Percentiles rank a stretch among this genome's conserved stretches.
Evolutionary conservation across 1,140 invertebrate genomes (phyloP).

Genomic region (Frieseomelitta varia): DNA sequence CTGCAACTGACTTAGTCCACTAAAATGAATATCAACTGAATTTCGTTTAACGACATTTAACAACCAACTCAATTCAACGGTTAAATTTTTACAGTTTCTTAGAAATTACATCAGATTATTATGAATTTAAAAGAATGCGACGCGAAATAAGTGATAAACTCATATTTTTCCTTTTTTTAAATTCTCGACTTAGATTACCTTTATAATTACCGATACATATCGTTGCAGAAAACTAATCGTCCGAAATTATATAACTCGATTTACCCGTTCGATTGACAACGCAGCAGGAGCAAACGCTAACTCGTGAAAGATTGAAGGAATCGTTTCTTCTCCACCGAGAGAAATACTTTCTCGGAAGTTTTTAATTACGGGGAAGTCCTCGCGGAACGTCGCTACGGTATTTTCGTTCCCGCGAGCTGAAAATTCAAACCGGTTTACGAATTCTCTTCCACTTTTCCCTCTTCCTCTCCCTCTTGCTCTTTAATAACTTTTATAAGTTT

Average conservation of each 20-base stretch:
- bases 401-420: background rate
- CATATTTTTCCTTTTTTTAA: too few species aligned
- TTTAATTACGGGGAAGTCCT: slow-evolving; percentile 30
- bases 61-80: too few species aligned
- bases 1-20: too few species aligned
- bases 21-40: too few species aligned
- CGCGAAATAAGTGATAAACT: too few species aligned
- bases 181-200: too few species aligned
- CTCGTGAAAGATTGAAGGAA: background rate
- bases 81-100: too few species aligned
- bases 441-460: background rate
- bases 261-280: background rate
- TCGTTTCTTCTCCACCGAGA: background rate
- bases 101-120: too few species aligned
- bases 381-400: background rate
- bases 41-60: too few species aligned
- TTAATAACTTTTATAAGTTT: slow-evolving; percentile 22
- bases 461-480: background rate
- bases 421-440: slow-evolving; percentile 10
- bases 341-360: slow-evolving; percentile 25
- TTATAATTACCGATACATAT: too few species aligned
- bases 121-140: too few species aligned
- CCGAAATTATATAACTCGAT: background rate
- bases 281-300: background rate
- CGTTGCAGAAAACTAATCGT: too few species aligned